Base-by-base conservation (phyloP, 2,888 invertebrate species). In the Trissoscelio sp. region DNA sequence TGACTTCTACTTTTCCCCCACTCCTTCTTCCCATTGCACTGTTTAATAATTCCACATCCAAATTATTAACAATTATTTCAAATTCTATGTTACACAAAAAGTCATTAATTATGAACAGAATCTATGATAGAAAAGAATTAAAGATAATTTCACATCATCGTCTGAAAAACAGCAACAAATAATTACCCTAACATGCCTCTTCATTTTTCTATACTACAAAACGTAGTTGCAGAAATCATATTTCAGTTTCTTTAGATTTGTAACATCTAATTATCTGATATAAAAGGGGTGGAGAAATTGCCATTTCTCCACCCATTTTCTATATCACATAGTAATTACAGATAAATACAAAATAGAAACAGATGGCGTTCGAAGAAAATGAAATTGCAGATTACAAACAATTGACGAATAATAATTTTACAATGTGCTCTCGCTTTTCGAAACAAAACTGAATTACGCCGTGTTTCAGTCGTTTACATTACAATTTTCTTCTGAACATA, bases 211-310 rank as follows among this genome's bases (percentile, higher is more conserved):
- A 31, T n/a, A n/a, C n/a, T n/a, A n/a, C n/a, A 1, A 31, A 31
- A 31, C 31, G 6, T 31, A 31, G 9, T 7, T 2, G 6, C 1
- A 7, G 31, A 31, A 31, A 31, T 31, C 6, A 31, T 9, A 31
- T 1, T 31, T 37, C 9, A 37, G 9, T 37, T 37, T n/a, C 3
- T 11, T 37, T 7, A 7, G n/a, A 6, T 42, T 16, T 16, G 4
- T n/a, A 39, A n/a, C n/a, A 39, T n/a, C n/a, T n/a, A 39, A 42
- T 42, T 42, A 42, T 42, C 42, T 14, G 42, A 9, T 7, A 46
- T 24, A 22, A 48, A 48, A 24, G n/a, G n/a, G 18, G 22, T 18
- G 2, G 9, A 48, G 9, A 22, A 48, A 22, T 48, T 48, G 22
- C 24, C 48, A 48, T 48, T 24, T 48, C n/a, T n/a, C n/a, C 9